These are phyloP conservation scores for Drosophila quadrilineata DNA, from an alignment of 1,140 invertebrate species.

Conservation along the genomic window DNA sequence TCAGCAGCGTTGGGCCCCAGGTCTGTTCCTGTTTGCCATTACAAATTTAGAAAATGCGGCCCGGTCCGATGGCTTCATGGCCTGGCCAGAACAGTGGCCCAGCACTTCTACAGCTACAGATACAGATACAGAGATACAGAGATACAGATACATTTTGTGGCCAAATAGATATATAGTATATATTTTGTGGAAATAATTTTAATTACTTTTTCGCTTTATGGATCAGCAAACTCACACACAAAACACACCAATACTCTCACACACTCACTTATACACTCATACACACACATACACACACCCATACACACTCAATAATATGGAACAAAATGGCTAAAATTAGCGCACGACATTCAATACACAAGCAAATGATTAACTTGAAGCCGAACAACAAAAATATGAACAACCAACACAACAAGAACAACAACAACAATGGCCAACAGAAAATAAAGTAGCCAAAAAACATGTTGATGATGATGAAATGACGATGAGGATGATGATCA, in stretches of 20 bases:
- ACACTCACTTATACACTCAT: conserved; percentile 14
- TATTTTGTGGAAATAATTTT: conserved; percentile 72
- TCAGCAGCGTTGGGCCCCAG: conserved; percentile 35
- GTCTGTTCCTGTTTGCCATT: conserved; percentile 62
- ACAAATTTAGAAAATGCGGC: conserved; percentile 80
- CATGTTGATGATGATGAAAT: conserved; percentile 42
- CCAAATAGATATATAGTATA: conserved; percentile 15
- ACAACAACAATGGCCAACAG: conserved; percentile 10
- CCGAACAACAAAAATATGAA: conserved; percentile 71
- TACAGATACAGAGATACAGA: background rate
- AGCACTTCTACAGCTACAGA: too few relatives aligned
- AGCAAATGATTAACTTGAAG: conserved; percentile 76
- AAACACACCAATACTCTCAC: background rate
- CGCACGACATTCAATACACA: conserved; percentile 80
- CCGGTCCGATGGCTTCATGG: conserved; percentile 36
- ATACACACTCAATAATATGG: conserved; percentile 57
- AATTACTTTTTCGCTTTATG: conserved; percentile 77
- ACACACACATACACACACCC: background rate
- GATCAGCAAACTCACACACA: conserved; percentile 51
- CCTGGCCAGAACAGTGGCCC: conserved; percentile 13
- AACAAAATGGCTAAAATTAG: conserved; percentile 80
- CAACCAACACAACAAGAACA: conserved; percentile 24
- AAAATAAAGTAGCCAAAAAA: conserved; percentile 70
- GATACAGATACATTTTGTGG: background rate
- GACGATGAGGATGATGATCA: conserved; percentile 11